phyloP scores from a whole-genome alignment of 2,797 vertebrate genomes.

The Danio albolineatus region DNA sequence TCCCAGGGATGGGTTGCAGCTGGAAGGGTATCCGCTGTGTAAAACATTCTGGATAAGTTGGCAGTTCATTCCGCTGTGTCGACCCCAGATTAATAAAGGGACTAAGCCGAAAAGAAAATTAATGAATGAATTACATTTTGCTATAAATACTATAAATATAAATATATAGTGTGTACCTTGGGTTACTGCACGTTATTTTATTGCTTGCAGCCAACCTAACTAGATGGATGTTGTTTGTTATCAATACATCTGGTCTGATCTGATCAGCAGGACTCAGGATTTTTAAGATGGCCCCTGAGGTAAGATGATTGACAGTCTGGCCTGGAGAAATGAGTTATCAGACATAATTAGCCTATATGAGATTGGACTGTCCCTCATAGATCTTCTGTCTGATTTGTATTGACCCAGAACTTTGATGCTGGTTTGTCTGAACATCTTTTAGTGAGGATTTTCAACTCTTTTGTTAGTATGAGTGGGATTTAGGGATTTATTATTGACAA shows the following conservation, averaged over 20 bases:
- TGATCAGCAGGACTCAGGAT: conserved; percentile 5
- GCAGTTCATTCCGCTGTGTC: too few relatives aligned
- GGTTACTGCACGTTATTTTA: background rate
- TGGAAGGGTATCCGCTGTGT: too few relatives aligned
- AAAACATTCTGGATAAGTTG: too few relatives aligned
- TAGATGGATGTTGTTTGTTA: conserved; percentile 12
- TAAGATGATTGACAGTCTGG: conserved; percentile 1
- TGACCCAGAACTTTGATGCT: conserved; percentile 19
- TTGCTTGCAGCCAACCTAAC: background rate
- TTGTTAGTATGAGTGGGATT: conserved; percentile 31
- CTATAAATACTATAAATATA: too few relatives aligned
- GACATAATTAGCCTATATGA: conserved; percentile 34
- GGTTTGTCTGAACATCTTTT: conserved; percentile 22
- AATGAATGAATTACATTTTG: too few relatives aligned
- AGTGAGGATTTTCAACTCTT: conserved; percentile 14
- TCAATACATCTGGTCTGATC: conserved; percentile 34
- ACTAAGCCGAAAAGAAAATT: too few relatives aligned
- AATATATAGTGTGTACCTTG: too few relatives aligned
- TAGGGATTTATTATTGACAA: conserved; percentile 45
- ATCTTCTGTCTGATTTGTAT: conserved; percentile 32
- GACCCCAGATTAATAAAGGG: too few relatives aligned
- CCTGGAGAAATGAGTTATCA: conserved; percentile 37
- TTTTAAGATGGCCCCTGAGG: conserved; percentile 7
- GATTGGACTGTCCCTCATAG: conserved; percentile 18
- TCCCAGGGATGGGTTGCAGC: too few relatives aligned